Conservation (phyloP, 2,113 vertebrate genomes). For the Pitta sordida region DNA sequence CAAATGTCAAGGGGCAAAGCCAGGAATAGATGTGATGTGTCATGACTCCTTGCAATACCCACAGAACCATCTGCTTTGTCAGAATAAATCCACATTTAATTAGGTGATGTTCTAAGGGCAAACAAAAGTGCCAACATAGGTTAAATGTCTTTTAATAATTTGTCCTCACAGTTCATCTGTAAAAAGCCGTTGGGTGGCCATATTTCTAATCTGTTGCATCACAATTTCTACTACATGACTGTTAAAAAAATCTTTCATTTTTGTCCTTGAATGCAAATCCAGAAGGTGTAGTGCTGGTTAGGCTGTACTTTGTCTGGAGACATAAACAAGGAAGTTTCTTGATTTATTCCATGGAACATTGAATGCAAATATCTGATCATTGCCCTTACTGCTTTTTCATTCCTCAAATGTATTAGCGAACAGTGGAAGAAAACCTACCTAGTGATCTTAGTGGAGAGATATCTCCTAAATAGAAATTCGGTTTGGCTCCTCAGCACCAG, state of each 20-base stretch:
- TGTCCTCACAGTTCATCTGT: neutral
- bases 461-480: neutral
- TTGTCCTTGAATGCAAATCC: neutral
- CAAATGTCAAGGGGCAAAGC: slow-evolving; percentile 1
- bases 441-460: neutral
- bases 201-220: neutral
- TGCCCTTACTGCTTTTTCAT: neutral
- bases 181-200: neutral
- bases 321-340: neutral
- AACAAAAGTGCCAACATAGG: slow-evolving; percentile 14
- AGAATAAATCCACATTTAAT: slow-evolving; percentile 55
- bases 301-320: neutral
- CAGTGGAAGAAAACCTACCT: neutral
- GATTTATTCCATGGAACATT: neutral
- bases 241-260: neutral
- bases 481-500: neutral
- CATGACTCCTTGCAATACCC: neutral
- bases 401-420: neutral
- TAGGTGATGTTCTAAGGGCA: slow-evolving; percentile 25
- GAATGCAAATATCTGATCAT: neutral
- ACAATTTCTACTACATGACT: neutral
- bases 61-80: slow-evolving; percentile 40
- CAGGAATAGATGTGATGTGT: slow-evolving; percentile 24
- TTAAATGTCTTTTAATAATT: slow-evolving; percentile 46
- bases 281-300: neutral